These are phyloP conservation scores for Pterois miles DNA, from an alignment of 2,797 vertebrate species.

Conservation along the genomic window DNA sequence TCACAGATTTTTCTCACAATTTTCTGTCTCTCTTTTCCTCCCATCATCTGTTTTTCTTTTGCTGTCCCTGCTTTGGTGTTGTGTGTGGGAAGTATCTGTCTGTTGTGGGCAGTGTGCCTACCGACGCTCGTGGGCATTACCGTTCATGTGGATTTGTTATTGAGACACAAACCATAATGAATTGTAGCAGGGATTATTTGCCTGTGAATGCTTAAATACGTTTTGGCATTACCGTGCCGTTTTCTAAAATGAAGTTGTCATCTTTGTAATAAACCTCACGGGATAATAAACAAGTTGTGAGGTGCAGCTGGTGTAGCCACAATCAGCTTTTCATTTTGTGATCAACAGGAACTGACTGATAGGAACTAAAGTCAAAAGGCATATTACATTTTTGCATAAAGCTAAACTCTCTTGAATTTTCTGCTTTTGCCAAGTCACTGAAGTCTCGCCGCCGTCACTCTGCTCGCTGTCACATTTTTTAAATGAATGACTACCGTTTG, in stretches of 20 bases:
- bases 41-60: background rate
- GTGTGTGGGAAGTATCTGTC: background rate
- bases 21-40: background rate
- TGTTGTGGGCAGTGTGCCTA: background rate
- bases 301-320: no score
- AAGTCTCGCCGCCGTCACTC: fast-evolving
- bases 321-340: background rate
- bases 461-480: background rate
- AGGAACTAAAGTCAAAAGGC: background rate
- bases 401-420: background rate
- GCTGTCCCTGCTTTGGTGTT: background rate
- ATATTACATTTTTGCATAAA: background rate
- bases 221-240: background rate
- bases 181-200: background rate
- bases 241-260: background rate
- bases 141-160: background rate
- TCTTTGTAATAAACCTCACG: background rate
- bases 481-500: background rate
- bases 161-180: background rate
- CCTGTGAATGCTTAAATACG: background rate
- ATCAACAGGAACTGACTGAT: background rate
- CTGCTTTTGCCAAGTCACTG: background rate
- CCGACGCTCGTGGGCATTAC: background rate
- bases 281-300: background rate
- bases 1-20: slow-evolving; percentile 3